Conservation (phyloP, 2,113 vertebrate species). For the Spheniscus mendiculus region DNA sequence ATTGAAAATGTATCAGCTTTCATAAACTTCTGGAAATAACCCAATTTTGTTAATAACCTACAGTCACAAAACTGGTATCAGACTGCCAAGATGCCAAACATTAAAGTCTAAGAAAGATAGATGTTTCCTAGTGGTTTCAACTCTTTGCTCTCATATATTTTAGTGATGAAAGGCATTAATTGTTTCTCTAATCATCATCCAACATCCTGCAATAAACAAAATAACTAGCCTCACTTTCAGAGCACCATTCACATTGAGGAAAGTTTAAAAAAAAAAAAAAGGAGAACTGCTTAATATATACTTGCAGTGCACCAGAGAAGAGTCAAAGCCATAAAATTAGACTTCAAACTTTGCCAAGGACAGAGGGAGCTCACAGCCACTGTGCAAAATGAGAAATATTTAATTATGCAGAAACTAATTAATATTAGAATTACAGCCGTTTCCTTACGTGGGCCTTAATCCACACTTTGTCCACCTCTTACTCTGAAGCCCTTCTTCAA, state of each 20-base stretch:
- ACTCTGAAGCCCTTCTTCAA: slow-evolving; percentile 34
- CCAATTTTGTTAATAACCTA: neutral
- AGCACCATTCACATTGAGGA: neutral
- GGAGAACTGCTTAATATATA: neutral
- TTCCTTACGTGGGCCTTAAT: neutral
- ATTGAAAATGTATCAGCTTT: slow-evolving; percentile 7
- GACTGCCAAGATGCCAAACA: neutral
- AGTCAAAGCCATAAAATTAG: slow-evolving; percentile 38
- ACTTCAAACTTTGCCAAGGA: slow-evolving; percentile 35
- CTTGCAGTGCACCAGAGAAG: neutral
- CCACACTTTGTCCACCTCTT: slow-evolving; percentile 21
- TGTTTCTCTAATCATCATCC: slow-evolving; percentile 16
- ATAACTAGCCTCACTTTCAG: neutral
- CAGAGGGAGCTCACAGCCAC: slow-evolving; percentile 19
- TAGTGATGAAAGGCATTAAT: neutral
- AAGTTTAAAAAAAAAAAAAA: neutral
- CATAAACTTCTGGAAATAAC: neutral
- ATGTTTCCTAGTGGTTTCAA: neutral
- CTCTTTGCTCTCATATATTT: neutral
- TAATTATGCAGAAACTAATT: slow-evolving; percentile 66
- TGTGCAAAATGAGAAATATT: slow-evolving; percentile 38
- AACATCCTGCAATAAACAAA: neutral
- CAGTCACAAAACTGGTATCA: neutral
- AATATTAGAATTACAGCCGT: slow-evolving; percentile 47
- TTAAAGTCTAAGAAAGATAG: neutral